A percentile compares a stretch with the other conserved stretches of the same genome.
Evolutionary conservation across 1,140 invertebrate genomes (phyloP).

Genomic region (Danaus melanippus): DNA sequence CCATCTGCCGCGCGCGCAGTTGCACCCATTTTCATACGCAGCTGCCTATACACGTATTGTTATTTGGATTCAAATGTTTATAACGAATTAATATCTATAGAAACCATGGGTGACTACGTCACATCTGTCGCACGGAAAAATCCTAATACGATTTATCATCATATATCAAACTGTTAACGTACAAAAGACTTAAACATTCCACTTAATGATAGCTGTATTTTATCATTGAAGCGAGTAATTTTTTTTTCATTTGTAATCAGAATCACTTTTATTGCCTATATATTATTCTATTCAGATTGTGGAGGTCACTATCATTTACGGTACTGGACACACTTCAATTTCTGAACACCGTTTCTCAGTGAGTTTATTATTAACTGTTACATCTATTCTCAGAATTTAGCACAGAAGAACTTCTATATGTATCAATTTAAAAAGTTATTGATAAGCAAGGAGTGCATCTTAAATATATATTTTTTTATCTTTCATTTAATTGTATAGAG

Average conservation of each 20-base stretch:
- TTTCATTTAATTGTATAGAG: too few species aligned
- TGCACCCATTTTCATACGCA: conserved; percentile 25
- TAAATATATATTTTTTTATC: not conserved
- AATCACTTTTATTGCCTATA: too few species aligned
- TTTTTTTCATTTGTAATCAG: too few species aligned
- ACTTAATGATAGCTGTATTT: not conserved
- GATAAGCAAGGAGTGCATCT: not conserved
- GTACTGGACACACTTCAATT: conserved; percentile 34
- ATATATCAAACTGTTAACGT: too few species aligned
- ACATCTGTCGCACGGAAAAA: too few species aligned
- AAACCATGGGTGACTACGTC: too few species aligned
- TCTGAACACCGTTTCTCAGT: conserved; percentile 53
- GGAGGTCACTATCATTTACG: conserved; percentile 18
- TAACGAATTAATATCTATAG: too few species aligned
- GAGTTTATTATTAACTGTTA: conserved; percentile 22
- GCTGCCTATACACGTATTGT: conserved; percentile 17
- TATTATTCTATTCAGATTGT: conserved; percentile 6
- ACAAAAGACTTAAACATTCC: not conserved
- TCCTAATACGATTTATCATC: too few species aligned
- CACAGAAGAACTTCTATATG: too few species aligned
- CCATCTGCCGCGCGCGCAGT: conserved; percentile 55
- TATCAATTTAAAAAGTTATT: not conserved
- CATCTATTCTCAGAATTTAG: too few species aligned
- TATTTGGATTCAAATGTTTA: not conserved
- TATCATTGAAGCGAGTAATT: too few species aligned